Conservation (phyloP, 2,113 vertebrate genomes). For the Aspiorhynchus laticeps region DNA sequence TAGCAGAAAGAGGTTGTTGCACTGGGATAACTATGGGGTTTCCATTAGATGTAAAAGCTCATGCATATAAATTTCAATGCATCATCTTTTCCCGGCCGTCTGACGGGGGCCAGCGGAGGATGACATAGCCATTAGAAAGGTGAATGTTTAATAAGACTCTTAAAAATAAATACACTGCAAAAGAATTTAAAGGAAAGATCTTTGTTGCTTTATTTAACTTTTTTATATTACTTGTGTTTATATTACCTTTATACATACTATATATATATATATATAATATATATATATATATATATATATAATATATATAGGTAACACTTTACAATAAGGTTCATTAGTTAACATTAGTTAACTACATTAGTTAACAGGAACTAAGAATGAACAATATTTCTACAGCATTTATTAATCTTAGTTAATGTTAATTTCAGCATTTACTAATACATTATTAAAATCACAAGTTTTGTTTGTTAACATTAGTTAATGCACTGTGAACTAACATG, state of each 20-base stretch:
- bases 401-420: too few relatives aligned
- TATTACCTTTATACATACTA: neutral
- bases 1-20: conserved; percentile 71
- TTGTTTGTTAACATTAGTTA: too few relatives aligned
- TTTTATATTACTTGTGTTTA: neutral
- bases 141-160: conserved; percentile 51
- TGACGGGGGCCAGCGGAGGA: conserved; percentile 59
- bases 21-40: conserved; percentile 71
- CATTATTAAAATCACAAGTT: too few relatives aligned
- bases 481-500: too few relatives aligned
- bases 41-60: conserved; percentile 74
- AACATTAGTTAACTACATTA: too few relatives aligned
- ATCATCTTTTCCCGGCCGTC: conserved; percentile 61
- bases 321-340: too few relatives aligned
- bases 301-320: too few relatives aligned
- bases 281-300: too few relatives aligned
- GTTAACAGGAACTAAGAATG: too few relatives aligned
- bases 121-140: conserved; percentile 66
- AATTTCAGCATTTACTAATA: too few relatives aligned
- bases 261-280: too few relatives aligned
- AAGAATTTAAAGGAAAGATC: neutral
- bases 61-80: conserved; percentile 74
- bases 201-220: neutral
- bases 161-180: conserved; percentile 7
- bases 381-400: too few relatives aligned